phyloP scores from a whole-genome alignment of 2,888 invertebrate genomes.

The Protodeltote pygarga region DNA sequence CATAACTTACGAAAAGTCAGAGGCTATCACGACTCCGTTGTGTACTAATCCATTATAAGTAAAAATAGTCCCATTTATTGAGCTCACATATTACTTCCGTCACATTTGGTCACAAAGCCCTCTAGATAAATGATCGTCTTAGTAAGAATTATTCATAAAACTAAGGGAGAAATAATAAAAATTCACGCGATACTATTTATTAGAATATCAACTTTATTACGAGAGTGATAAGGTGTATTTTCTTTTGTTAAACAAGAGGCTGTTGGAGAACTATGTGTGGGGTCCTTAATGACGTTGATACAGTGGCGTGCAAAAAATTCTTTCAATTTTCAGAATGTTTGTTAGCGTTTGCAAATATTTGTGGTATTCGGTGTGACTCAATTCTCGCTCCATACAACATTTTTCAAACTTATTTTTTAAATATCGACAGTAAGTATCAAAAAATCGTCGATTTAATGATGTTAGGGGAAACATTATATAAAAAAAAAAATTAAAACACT shows the following conservation, averaged over 20 bases:
- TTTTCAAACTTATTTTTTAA: background rate
- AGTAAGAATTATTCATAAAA: slow-evolving; percentile 25
- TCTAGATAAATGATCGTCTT: slow-evolving; percentile 13
- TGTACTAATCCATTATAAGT: slow-evolving; percentile 1
- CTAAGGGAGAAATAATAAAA: slow-evolving; percentile 26
- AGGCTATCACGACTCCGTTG: background rate
- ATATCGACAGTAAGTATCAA: too few species aligned
- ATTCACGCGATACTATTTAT: slow-evolving; percentile 11
- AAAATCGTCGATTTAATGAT: too few species aligned
- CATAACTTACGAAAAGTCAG: too few species aligned
- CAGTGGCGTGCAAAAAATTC: slow-evolving; percentile 28
- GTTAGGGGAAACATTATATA: too few species aligned
- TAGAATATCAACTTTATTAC: background rate
- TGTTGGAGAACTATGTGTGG: slow-evolving; percentile 30
- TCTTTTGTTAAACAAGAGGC: slow-evolving; percentile 1
- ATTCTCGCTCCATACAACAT: background rate
- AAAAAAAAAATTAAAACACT: too few species aligned
- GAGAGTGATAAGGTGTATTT: fast-evolving
- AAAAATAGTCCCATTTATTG: slow-evolving; percentile 3
- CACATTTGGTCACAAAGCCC: slow-evolving; percentile 13
- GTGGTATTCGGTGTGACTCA: slow-evolving; percentile 14
- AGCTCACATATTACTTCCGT: slow-evolving; percentile 18
- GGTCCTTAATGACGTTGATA: slow-evolving; percentile 33
- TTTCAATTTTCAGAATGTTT: slow-evolving; percentile 22
- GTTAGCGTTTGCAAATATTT: slow-evolving; percentile 14